A percentile compares a stretch with the other conserved stretches of the same genome.
phyloP scores from a whole-genome alignment of 2,113 vertebrate genomes.

The Saguinus midas region DNA sequence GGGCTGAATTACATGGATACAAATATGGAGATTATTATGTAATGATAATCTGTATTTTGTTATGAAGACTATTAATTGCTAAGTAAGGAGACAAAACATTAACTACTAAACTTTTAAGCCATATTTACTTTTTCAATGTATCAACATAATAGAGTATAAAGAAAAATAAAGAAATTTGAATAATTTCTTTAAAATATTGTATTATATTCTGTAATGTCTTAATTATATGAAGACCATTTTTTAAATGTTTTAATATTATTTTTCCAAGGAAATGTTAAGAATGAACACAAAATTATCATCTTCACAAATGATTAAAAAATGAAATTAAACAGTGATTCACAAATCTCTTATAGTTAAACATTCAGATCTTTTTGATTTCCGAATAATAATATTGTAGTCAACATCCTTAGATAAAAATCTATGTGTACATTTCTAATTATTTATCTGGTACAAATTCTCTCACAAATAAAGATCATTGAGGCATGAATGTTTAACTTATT shows the following conservation, averaged over 20 bases:
- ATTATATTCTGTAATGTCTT: not conserved
- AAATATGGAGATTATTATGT: not conserved
- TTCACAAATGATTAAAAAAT: not conserved
- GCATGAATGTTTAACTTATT: not conserved
- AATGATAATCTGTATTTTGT: not conserved
- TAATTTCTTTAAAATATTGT: not conserved
- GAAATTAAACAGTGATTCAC: not conserved
- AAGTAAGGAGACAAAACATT: not conserved
- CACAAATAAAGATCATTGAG: not conserved
- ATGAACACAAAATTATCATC: not conserved
- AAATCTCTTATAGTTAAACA: not conserved
- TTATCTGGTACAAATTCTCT: not conserved
- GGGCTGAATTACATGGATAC: not conserved
- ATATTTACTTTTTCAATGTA: not conserved
- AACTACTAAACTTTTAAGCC: not conserved
- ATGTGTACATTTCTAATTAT: not conserved
- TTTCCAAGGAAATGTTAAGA: conserved; percentile 48
- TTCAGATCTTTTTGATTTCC: conserved; percentile 12
- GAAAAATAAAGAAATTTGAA: not conserved
- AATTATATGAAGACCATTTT: not conserved
- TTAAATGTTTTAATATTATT: not conserved
- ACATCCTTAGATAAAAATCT: not conserved
- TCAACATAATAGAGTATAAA: not conserved
- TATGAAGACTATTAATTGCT: conserved; percentile 18
- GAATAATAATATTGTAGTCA: not conserved